phyloP scores from a whole-genome alignment of 2,797 vertebrate species.

The Sebastes iracundus region DNA sequence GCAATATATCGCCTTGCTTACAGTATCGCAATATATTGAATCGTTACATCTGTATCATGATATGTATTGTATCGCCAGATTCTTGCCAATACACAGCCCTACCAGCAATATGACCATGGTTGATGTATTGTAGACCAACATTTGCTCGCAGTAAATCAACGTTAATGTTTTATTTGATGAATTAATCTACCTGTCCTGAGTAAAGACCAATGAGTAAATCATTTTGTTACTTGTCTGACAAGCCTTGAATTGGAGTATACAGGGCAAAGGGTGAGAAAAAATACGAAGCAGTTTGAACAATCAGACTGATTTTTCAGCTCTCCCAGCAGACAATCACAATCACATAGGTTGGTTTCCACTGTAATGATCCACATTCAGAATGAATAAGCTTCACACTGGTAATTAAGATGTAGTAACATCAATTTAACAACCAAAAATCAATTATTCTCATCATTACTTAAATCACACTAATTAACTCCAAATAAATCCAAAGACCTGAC shows the following conservation, averaged over 20 bases:
- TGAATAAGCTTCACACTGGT: slow-evolving; percentile 13
- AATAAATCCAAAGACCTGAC: slow-evolving; percentile 24
- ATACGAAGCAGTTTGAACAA: not conserved
- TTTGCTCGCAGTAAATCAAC: slow-evolving; percentile 19
- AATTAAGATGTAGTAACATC: slow-evolving; percentile 52
- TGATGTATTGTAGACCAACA: slow-evolving; percentile 3
- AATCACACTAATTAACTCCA: slow-evolving; percentile 31
- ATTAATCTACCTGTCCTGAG: slow-evolving; percentile 17
- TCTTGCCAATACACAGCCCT: too few relatives aligned
- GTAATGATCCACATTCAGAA: slow-evolving; percentile 28
- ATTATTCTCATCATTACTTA: slow-evolving; percentile 36
- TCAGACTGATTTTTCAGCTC: not conserved
- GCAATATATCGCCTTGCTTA: too few relatives aligned
- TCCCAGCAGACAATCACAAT: slow-evolving; percentile 23
- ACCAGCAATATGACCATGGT: not conserved
- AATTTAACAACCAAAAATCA: slow-evolving; percentile 42
- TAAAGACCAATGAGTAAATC: slow-evolving; percentile 8
- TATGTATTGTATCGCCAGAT: too few relatives aligned
- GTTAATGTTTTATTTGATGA: slow-evolving; percentile 20
- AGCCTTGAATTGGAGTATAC: slow-evolving; percentile 3
- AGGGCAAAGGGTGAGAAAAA: not conserved
- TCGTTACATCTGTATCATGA: too few relatives aligned
- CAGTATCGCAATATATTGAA: too few relatives aligned
- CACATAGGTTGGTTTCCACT: slow-evolving; percentile 12
- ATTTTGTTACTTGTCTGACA: slow-evolving; percentile 1